Percentiles rank a stretch among this genome's conserved stretches.
phyloP scores from a whole-genome alignment of 1,140 invertebrate genomes.

The Drosophila hydei region DNA sequence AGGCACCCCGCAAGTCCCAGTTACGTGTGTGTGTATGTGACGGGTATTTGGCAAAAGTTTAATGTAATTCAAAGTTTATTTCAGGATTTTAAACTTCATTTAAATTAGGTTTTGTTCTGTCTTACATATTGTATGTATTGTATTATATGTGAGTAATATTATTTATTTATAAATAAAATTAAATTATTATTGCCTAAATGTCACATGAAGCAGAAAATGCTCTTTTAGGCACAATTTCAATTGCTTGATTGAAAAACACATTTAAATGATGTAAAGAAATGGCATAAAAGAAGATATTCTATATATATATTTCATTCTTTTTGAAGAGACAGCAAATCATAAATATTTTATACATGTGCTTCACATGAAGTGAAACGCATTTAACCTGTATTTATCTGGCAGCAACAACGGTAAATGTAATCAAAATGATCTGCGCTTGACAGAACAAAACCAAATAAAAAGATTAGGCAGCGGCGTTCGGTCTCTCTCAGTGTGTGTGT shows the following conservation, averaged over 20 bases:
- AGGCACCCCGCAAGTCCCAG: conserved; percentile 13
- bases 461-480: background rate
- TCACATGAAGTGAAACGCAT: conserved; percentile 24
- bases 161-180: too few relatives aligned
- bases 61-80: conserved; percentile 27
- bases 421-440: conserved; percentile 53
- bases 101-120: too few relatives aligned
- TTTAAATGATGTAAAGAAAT: background rate
- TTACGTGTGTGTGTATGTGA: conserved; percentile 12
- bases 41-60: conserved; percentile 43
- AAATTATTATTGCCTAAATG: too few relatives aligned
- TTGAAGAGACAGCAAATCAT: background rate
- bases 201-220: too few relatives aligned
- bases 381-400: conserved; percentile 41
- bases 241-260: background rate
- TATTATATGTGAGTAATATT: too few relatives aligned
- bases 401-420: conserved; percentile 41
- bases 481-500: background rate
- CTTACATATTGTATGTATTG: too few relatives aligned
- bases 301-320: background rate
- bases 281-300: too few relatives aligned
- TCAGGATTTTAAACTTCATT: background rate
- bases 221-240: too few relatives aligned
- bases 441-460: conserved; percentile 35
- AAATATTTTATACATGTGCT: conserved; percentile 1